phyloP scores from a whole-genome alignment of 2,797 vertebrate genomes.

The Halcyon badia region DNA sequence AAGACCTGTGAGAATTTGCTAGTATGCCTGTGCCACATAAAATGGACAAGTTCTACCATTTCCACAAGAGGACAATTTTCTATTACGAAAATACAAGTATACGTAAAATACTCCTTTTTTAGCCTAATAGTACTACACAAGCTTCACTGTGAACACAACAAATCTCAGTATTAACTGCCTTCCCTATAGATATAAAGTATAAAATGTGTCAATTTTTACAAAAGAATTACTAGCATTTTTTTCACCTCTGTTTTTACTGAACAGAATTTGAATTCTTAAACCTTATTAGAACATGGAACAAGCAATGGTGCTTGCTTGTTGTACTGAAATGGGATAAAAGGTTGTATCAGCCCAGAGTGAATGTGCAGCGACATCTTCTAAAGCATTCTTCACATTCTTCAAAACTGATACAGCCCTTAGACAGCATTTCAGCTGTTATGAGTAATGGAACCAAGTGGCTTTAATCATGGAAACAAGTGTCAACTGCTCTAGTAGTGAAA shows the following conservation, averaged over 20 bases:
- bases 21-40: neutral
- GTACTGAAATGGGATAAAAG: neutral
- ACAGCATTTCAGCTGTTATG: constrained; percentile 15
- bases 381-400: neutral
- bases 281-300: neutral
- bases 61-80: neutral
- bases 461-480: neutral
- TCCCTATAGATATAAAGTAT: neutral
- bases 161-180: neutral
- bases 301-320: neutral
- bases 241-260: neutral
- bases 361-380: neutral
- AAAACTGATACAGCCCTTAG: neutral
- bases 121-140: neutral
- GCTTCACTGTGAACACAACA: neutral
- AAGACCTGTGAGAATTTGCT: neutral
- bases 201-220: neutral
- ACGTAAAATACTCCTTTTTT: neutral
- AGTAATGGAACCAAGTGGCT: constrained; percentile 11
- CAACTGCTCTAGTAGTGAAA: neutral
- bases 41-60: neutral
- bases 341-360: neutral
- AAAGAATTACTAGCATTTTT: neutral
- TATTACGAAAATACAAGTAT: neutral
- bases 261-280: neutral